A percentile compares a stretch with the other conserved stretches of the same genome.
Conservation (phyloP, 2,888 invertebrate species). For the Ypsolopha scabrella region DNA sequence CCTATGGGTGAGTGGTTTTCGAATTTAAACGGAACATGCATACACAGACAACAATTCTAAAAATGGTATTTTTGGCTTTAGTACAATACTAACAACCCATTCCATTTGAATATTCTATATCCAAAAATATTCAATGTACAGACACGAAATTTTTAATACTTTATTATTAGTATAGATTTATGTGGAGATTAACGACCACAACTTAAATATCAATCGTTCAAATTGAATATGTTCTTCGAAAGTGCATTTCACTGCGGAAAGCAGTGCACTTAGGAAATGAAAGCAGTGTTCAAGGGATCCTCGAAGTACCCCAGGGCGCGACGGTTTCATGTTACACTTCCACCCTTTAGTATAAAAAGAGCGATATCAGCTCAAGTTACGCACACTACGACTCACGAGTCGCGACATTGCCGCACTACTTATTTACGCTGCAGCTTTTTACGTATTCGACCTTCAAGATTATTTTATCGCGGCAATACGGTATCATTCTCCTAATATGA, state of each 20-base stretch:
- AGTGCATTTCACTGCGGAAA: slow-evolving; percentile 34
- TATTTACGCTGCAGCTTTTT: slow-evolving; percentile 8
- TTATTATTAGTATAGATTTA: too few relatives aligned
- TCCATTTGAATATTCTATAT: too few relatives aligned
- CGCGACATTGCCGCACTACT: slow-evolving; percentile 18
- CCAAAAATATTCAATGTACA: too few relatives aligned
- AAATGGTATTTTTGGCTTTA: too few relatives aligned
- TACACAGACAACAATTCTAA: too few relatives aligned
- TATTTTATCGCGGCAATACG: background rate
- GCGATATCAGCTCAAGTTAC: slow-evolving; percentile 41
- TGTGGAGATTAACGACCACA: slow-evolving; percentile 4
- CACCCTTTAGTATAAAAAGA: slow-evolving; percentile 60
- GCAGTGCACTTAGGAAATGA: slow-evolving; percentile 63
- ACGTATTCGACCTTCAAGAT: slow-evolving; percentile 13
- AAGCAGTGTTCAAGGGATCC: slow-evolving; percentile 28
- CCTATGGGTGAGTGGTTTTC: too few relatives aligned
- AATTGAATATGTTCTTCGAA: slow-evolving; percentile 18
- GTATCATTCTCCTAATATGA: background rate
- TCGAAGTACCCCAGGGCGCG: slow-evolving; percentile 18
- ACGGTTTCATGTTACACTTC: slow-evolving; percentile 45
- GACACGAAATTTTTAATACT: too few relatives aligned
- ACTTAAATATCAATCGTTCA: slow-evolving; percentile 1
- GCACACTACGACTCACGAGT: slow-evolving; percentile 27
- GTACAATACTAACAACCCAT: too few relatives aligned
- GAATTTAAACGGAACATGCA: too few relatives aligned